A percentile compares a stretch with the other conserved stretches of the same genome.
Evolutionary conservation across 2,888 invertebrate genomes (phyloP).

Genomic region (Drosophila engyochracea): DNA sequence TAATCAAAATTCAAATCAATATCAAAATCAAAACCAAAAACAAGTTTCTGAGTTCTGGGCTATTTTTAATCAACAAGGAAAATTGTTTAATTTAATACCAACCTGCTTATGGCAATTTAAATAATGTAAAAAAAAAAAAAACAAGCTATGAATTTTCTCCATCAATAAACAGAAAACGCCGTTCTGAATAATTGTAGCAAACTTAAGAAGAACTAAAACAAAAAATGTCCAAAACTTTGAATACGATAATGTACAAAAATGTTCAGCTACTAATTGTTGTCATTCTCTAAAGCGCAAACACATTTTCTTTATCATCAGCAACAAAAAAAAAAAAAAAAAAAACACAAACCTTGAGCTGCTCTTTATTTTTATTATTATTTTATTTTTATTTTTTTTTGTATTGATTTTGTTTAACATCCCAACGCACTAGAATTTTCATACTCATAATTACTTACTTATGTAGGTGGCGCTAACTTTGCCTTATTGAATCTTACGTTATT

Average conservation of each 20-base stretch:
- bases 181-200: conserved; percentile 35
- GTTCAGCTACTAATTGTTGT: conserved; percentile 76
- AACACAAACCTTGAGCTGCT: conserved; percentile 26
- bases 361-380: conserved; percentile 4
- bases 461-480: conserved; percentile 4
- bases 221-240: conserved; percentile 86
- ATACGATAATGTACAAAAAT: conserved; percentile 85
- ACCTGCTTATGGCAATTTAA: conserved; percentile 25
- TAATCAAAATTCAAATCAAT: conserved; percentile 28
- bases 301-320: conserved; percentile 69
- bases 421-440: conserved; percentile 26
- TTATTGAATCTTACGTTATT: conserved; percentile 12
- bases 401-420: background rate
- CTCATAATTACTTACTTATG: conserved; percentile 2
- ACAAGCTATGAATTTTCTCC: conserved; percentile 20
- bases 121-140: conserved; percentile 34
- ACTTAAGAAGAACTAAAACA: conserved; percentile 49
- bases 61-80: conserved; percentile 68
- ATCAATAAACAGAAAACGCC: conserved; percentile 20
- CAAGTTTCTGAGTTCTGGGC: conserved; percentile 84
- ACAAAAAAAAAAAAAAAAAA: conserved; percentile 6
- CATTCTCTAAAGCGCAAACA: conserved; percentile 55
- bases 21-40: conserved; percentile 62
- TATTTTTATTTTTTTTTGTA: background rate
- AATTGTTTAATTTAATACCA: conserved; percentile 34